Evolutionary conservation across 2,113 vertebrate genomes (phyloP).

Genomic region (Oncorhynchus nerka): DNA sequence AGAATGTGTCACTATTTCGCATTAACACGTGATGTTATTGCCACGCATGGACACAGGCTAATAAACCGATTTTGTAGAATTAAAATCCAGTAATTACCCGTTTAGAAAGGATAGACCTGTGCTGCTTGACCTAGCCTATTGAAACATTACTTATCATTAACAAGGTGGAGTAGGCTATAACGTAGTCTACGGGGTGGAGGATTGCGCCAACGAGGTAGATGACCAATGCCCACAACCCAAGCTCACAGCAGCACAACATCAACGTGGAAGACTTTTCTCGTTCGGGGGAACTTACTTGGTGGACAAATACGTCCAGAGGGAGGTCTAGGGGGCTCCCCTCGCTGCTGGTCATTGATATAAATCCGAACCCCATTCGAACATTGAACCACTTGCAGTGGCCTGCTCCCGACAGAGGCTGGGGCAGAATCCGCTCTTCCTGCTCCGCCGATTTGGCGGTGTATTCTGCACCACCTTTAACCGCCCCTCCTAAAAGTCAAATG

Average conservation of each 20-base stretch:
- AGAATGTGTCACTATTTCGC: too few relatives aligned
- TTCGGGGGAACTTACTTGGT: conserved; percentile 90
- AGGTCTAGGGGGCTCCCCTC: conserved; percentile 90
- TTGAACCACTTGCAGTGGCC: conserved; percentile 99
- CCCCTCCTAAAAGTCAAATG: conserved; percentile 79
- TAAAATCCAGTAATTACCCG: too few relatives aligned
- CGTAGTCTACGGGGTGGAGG: too few relatives aligned
- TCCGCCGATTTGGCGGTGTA: conserved; percentile 85
- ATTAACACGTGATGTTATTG: too few relatives aligned
- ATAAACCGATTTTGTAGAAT: too few relatives aligned
- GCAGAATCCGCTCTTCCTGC: conserved; percentile 82
- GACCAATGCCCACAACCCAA: background rate
- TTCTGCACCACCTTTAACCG: conserved; percentile 89
- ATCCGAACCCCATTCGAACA: conserved; percentile 98
- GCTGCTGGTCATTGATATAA: conserved; percentile 97
- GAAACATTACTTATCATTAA: too few relatives aligned
- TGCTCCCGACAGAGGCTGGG: conserved; percentile 80
- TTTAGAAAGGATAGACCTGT: too few relatives aligned
- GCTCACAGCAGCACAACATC: background rate
- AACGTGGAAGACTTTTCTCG: background rate
- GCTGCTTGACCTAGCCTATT: too few relatives aligned
- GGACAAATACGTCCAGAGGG: conserved; percentile 97
- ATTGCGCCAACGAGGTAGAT: too few relatives aligned
- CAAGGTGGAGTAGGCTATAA: too few relatives aligned
- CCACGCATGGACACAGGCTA: too few relatives aligned